Evolutionary conservation across 2,797 vertebrate species (phyloP).

Genomic region (Lepus townsendii): DNA sequence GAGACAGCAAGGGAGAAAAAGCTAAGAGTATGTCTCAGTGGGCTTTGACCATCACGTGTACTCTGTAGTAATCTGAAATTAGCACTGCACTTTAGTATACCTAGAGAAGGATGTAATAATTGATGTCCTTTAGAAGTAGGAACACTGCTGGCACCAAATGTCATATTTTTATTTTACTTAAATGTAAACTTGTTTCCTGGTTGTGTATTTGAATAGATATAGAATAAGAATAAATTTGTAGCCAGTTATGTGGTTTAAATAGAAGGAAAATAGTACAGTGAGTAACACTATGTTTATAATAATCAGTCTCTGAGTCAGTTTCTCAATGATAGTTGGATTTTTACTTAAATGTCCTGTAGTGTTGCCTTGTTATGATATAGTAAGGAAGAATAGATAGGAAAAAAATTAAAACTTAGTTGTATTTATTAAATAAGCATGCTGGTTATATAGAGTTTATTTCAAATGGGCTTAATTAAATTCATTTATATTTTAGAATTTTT

Average conservation of each 20-base stretch:
- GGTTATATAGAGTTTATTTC: not conserved
- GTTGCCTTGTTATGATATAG: not conserved
- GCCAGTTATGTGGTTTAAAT: slow-evolving; percentile 1
- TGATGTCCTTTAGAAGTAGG: slow-evolving; percentile 30
- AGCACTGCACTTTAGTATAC: slow-evolving; percentile 3
- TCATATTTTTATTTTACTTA: slow-evolving; percentile 12
- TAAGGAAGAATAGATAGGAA: slow-evolving; percentile 45
- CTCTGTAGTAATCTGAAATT: slow-evolving; percentile 35
- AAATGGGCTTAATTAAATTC: slow-evolving; percentile 67
- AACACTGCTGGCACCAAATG: not conserved
- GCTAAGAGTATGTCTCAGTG: not conserved
- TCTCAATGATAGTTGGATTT: not conserved
- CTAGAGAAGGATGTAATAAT: not conserved
- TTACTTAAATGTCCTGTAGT: not conserved
- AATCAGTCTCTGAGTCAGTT: not conserved
- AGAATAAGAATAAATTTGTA: not conserved
- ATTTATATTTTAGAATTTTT: slow-evolving; percentile 94
- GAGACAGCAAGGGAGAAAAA: not conserved
- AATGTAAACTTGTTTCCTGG: slow-evolving; percentile 19
- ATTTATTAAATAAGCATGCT: not conserved
- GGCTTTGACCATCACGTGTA: not conserved
- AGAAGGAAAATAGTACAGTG: slow-evolving; percentile 22
- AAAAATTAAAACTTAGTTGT: slow-evolving; percentile 32
- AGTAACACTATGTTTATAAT: not conserved
- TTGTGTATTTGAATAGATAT: slow-evolving; percentile 37